phyloP scores from a whole-genome alignment of 2,888 invertebrate species.

The Sthenelais limicola region DNA sequence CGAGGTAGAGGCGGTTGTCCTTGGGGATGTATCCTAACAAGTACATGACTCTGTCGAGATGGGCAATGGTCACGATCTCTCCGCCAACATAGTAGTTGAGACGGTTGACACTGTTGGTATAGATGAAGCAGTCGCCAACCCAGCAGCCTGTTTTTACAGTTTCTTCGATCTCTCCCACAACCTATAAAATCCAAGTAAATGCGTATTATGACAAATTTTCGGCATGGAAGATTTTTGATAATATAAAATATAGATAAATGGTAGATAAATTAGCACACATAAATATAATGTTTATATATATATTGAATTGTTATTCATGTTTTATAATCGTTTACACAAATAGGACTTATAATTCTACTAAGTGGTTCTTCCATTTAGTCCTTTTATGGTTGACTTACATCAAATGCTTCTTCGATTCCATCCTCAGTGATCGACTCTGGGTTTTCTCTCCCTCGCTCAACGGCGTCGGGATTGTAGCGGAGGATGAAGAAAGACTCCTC shows the following conservation, averaged over 20 bases:
- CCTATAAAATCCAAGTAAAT: too few relatives aligned
- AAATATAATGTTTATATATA: too few relatives aligned
- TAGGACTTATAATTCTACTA: too few relatives aligned
- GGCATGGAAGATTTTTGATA: too few relatives aligned
- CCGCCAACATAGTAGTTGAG: constrained; percentile 99
- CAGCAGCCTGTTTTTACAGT: constrained; percentile 94
- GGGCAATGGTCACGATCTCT: constrained; percentile 98
- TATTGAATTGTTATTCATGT: too few relatives aligned
- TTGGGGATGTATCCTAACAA: constrained; percentile 95
- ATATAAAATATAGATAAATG: too few relatives aligned
- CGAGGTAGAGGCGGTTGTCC: constrained; percentile 95
- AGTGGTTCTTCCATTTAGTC: too few relatives aligned
- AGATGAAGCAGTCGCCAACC: constrained; percentile 99
- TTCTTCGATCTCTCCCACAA: constrained; percentile 90
- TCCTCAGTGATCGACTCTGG: constrained; percentile 88
- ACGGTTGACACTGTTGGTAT: constrained; percentile 96
- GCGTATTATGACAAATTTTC: too few relatives aligned
- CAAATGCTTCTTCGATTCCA: constrained; percentile 91
- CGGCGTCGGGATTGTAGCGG: constrained; percentile 87
- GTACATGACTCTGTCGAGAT: constrained; percentile 81
- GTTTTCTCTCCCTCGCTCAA: constrained; percentile 80
- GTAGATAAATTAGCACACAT: too few relatives aligned
- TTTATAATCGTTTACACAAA: too few relatives aligned
- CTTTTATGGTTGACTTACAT: constrained; percentile 76
- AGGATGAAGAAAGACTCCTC: constrained; percentile 96